Conservation (phyloP, 2,797 vertebrate genomes). For the Crocidura indochinensis region DNA sequence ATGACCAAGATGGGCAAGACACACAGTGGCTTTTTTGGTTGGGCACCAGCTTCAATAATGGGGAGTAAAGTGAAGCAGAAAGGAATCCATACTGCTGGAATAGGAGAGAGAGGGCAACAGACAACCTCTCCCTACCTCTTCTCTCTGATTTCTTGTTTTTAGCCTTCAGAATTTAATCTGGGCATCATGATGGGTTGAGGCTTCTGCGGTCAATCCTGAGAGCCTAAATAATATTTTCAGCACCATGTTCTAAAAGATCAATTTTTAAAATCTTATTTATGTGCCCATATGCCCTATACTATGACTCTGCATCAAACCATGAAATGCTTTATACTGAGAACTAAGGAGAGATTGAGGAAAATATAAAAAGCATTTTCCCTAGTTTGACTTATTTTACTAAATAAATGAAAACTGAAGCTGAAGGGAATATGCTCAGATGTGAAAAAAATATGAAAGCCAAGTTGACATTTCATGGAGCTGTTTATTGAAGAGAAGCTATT, state of each 20-base stretch:
- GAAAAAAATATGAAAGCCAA: neutral
- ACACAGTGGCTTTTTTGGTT: neutral
- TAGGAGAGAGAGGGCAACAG: neutral
- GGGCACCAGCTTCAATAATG: neutral
- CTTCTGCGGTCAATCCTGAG: neutral
- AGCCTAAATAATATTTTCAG: constrained; percentile 3
- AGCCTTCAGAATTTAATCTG: neutral
- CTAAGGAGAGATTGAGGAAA: constrained; percentile 18
- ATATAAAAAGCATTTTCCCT: constrained; percentile 14
- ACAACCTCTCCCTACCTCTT: neutral
- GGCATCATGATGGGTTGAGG: neutral
- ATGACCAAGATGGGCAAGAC: neutral
- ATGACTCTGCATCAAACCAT: constrained; percentile 51
- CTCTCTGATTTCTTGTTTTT: neutral
- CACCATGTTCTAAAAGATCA: constrained; percentile 5
- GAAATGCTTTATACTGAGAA: constrained; percentile 58
- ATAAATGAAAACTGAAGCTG: constrained; percentile 34
- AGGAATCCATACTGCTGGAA: neutral
- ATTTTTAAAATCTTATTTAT: constrained; percentile 12
- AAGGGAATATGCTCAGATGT: constrained; percentile 45
- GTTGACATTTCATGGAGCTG: neutral
- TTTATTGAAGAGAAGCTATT: neutral
- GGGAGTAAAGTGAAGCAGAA: neutral
- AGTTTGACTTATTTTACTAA: constrained; percentile 58
- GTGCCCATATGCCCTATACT: constrained; percentile 27